Base-by-base conservation (phyloP, 2,888 invertebrate genomes). In the Clistopyga incitator region DNA sequence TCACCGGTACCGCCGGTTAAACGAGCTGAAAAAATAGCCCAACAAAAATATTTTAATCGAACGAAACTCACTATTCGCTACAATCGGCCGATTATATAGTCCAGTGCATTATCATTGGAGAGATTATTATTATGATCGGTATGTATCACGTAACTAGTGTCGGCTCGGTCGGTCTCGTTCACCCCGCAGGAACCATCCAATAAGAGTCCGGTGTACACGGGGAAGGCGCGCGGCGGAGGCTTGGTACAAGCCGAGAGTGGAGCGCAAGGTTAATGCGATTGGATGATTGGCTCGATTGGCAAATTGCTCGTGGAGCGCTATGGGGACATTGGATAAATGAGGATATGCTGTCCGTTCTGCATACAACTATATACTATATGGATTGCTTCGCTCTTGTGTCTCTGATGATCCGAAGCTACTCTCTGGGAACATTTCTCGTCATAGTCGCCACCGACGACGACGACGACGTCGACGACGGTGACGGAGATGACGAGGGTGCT, bases 211-310 rank as follows among this genome's bases (percentile, higher is more conserved):
- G 23, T 18, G 78, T 42, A 34, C n/a, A 72, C 64, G 50, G 13
- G 54, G 67, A 34, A 54, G 45, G 38, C 18, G 13, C 54, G n/a
- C n/a, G n/a, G n/a, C n/a, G 42, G 59, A 45, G 52, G 74, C 10
- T 67, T 50, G 74, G 77, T 67, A 65, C 25, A 65, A 59, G 78
- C 79, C 85, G 88, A 86, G 90, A 92, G 89, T 90, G 88, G 85
- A 86, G 88, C 88, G 89, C 93, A 92, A 93, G 93, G 92, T 92
- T 93, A 92, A 92, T 91, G 89, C 89, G 90, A 92, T 92, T 91
- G 92, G 89, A 91, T 91, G 92, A 93, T 93, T 92, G 92, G 90
- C 90, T 91, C 88, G 89, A 93, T 93, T 92, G 91, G 91, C 88
- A 92, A 92, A 93, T 92, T 93, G 92, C 86, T 84, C 88, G 87